Percentiles rank a stretch among this genome's conserved stretches.
Evolutionary conservation across 2,797 vertebrate genomes (phyloP).

Genomic region (Tokudaia tokunoshimensis): DNA sequence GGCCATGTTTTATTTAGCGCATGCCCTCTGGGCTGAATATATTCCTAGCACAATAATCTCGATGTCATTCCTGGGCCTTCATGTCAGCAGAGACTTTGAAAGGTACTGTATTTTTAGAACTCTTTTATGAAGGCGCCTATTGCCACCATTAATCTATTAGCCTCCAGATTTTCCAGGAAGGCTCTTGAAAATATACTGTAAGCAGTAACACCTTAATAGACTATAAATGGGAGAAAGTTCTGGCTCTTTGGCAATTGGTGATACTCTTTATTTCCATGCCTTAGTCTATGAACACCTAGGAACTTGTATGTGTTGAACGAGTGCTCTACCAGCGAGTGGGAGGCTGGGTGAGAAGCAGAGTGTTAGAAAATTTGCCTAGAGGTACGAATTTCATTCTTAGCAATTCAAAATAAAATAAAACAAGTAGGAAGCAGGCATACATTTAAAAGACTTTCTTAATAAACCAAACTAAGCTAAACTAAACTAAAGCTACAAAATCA

Average conservation of each 20-base stretch:
- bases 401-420: neutral
- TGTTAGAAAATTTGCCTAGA: neutral
- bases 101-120: slow-evolving; percentile 72
- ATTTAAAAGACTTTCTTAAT: neutral
- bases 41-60: slow-evolving; percentile 77
- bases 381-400: neutral
- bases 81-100: slow-evolving; percentile 66
- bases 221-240: neutral
- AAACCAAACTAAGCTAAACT: neutral
- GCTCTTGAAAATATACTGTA: slow-evolving; percentile 55
- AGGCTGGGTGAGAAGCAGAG: accelerated
- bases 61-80: slow-evolving; percentile 16
- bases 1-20: slow-evolving; percentile 55
- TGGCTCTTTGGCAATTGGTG: neutral
- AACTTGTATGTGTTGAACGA: neutral
- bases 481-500: neutral
- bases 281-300: neutral
- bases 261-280: neutral
- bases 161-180: slow-evolving; percentile 39
- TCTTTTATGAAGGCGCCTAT: slow-evolving; percentile 28
- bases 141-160: slow-evolving; percentile 49
- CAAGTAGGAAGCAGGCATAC: neutral
- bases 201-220: slow-evolving; percentile 35
- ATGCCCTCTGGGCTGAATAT: slow-evolving; percentile 66
- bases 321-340: too few species aligned